phyloP scores from a whole-genome alignment of 2,113 vertebrate genomes.

The Morphnarchus princeps region DNA sequence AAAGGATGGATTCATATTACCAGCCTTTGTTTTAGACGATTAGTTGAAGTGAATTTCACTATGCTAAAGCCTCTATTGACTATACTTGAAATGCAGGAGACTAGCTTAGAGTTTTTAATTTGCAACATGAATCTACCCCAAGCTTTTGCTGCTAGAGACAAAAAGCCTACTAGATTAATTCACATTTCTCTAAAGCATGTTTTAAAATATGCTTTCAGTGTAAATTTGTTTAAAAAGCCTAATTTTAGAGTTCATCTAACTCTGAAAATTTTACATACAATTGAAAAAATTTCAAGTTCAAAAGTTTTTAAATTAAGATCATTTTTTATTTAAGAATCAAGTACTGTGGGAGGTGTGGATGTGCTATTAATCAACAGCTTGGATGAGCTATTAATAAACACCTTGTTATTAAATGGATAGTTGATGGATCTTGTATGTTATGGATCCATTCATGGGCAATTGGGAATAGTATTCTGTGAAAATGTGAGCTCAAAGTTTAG shows the following conservation, averaged over 20 bases:
- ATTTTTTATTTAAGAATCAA: not conserved
- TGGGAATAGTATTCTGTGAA: not conserved
- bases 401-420: not conserved
- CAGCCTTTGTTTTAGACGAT: not conserved
- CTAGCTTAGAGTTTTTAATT: not conserved
- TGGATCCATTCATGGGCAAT: not conserved
- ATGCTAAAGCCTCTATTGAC: not conserved
- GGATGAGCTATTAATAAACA: not conserved
- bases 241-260: not conserved
- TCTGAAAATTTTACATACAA: not conserved
- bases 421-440: not conserved
- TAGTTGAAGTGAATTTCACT: not conserved
- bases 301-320: not conserved
- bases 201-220: not conserved
- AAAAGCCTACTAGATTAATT: not conserved
- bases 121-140: not conserved
- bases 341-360: not conserved
- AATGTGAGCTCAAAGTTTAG: not conserved
- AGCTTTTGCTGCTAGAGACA: not conserved
- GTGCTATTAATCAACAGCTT: not conserved
- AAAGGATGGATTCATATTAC: not conserved
- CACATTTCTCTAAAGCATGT: not conserved
- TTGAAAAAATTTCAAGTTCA: not conserved
- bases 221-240: not conserved
- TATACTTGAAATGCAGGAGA: not conserved